Conservation (phyloP, 37 sponge, comb jelly and placozoan species). For the Spongilla lacustris region DNA sequence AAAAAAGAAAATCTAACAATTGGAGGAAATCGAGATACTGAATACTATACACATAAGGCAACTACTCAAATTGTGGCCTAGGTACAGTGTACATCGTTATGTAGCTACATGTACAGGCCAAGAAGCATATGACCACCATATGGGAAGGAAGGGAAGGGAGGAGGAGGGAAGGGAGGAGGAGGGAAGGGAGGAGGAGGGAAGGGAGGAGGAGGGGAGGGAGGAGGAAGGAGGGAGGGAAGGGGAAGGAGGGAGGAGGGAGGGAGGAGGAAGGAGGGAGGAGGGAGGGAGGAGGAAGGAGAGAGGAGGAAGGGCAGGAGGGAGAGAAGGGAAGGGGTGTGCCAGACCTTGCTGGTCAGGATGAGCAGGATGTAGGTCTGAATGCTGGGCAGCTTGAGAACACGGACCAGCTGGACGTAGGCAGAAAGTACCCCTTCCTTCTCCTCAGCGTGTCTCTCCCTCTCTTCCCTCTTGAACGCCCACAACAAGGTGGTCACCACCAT, state of each 20-base stretch:
- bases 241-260: neutral
- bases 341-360: conserved; percentile 68
- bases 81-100: no score
- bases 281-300: neutral
- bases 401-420: conserved; percentile 68
- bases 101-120: no score
- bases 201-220: no score
- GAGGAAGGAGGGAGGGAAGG: no score
- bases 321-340: neutral
- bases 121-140: no score
- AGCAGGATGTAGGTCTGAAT: conserved; percentile 59
- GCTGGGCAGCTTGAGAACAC: conserved; percentile 53
- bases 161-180: neutral
- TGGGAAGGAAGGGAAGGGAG: no score
- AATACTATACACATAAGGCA: no score
- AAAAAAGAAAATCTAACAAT: no score
- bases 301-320: neutral
- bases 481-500: conserved; percentile 79
- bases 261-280: no score
- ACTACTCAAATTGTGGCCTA: no score
- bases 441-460: conserved; percentile 3
- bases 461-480: conserved; percentile 82
- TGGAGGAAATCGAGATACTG: no score
- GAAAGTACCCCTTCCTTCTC: conserved; percentile 13
- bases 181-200: neutral